Evolutionary conservation across 2,113 vertebrate genomes (phyloP).

Genomic region (Talpa occidentalis): DNA sequence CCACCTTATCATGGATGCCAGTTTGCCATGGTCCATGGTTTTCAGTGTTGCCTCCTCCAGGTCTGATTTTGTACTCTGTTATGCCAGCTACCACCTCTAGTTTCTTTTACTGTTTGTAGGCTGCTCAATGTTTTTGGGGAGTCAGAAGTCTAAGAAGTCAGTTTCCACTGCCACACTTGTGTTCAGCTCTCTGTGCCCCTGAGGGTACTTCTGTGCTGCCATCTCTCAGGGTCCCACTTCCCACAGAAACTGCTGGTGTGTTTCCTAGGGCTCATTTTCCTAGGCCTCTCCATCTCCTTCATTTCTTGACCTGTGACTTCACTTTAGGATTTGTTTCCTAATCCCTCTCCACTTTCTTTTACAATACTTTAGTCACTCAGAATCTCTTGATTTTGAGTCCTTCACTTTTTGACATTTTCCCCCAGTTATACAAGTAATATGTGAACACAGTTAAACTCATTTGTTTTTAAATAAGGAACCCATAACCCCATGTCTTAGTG

Average conservation of each 20-base stretch:
- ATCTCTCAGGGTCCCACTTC: neutral
- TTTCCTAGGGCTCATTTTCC: neutral
- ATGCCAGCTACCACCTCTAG: no score
- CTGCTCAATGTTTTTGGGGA: neutral
- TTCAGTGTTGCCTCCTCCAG: neutral
- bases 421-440: neutral
- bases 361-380: neutral
- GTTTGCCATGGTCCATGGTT: neutral
- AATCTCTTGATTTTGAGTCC: neutral
- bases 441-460: neutral
- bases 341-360: neutral
- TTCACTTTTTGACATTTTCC: neutral
- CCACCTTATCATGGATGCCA: no score
- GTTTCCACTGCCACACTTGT: neutral
- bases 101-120: neutral
- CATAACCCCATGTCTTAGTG: neutral
- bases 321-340: neutral
- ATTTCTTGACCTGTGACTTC: conserved; percentile 8
- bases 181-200: neutral
- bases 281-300: neutral
- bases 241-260: neutral
- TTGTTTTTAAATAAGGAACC: neutral
- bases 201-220: neutral
- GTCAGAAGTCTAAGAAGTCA: neutral
- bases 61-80: neutral